Conservation (phyloP, 2,113 vertebrate species). For the Xiphophorus hellerii region DNA sequence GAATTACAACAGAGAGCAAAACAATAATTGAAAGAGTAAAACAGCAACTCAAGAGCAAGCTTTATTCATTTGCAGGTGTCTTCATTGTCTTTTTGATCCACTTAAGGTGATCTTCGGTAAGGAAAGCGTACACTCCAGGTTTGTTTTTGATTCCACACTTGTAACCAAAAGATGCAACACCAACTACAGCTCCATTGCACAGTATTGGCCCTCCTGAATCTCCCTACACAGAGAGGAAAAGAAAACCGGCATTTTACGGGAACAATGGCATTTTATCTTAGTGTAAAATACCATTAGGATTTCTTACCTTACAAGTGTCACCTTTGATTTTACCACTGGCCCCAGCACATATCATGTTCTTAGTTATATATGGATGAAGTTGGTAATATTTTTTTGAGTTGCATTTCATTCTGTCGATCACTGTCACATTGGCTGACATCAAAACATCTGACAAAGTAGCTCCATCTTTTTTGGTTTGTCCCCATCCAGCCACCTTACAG, state of each 20-base stretch:
- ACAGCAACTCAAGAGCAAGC: neutral
- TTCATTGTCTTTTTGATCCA: constrained; percentile 67
- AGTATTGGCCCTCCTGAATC: constrained; percentile 78
- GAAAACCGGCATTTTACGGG: accelerated
- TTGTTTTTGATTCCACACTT: constrained; percentile 27
- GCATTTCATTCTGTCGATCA: constrained; percentile 64
- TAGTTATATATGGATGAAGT: constrained; percentile 47
- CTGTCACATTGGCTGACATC: constrained; percentile 63
- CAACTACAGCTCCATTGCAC: constrained; percentile 50
- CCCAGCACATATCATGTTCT: constrained; percentile 72
- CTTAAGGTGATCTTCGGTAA: constrained; percentile 46
- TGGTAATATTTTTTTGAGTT: constrained; percentile 64
- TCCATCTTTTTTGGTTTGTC: neutral
- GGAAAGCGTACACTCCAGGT: constrained; percentile 70
- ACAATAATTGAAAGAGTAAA: neutral
- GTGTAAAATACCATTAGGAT: neutral
- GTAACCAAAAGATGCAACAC: constrained; percentile 63
- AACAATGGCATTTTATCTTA: neutral
- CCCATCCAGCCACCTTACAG: constrained; percentile 78
- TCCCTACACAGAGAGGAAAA: constrained; percentile 52
- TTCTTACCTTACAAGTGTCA: constrained; percentile 61
- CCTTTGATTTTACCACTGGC: neutral
- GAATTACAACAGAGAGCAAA: too few relatives aligned
- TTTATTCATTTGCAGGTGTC: neutral
- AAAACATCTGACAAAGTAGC: constrained; percentile 55